Percentiles rank a stretch among this genome's conserved stretches.
Evolutionary conservation across 2,797 vertebrate genomes (phyloP).

Genomic region (Synanceia verrucosa): DNA sequence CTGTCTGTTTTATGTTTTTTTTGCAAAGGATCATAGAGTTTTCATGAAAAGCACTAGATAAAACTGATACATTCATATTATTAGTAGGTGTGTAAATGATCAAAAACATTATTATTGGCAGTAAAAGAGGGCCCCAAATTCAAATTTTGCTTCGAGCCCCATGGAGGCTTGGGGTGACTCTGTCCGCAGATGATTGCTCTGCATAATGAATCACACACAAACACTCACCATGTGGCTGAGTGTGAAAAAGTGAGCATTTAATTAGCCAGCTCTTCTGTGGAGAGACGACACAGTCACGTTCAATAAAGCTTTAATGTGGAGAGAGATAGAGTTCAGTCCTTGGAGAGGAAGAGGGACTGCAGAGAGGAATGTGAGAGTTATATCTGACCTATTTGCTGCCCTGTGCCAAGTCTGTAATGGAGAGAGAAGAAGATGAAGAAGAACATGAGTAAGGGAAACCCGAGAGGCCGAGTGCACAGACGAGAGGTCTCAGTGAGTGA

Average conservation of each 20-base stretch:
- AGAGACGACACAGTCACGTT: conserved; percentile 6
- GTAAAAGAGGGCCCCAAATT: no score
- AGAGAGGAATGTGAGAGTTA: conserved; percentile 68
- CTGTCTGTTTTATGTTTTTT: no score
- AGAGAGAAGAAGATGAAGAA: conserved; percentile 47
- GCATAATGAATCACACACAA: background rate
- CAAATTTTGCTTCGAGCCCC: no score
- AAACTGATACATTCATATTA: no score
- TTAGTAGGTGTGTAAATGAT: no score
- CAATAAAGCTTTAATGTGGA: conserved; percentile 18
- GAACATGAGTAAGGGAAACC: conserved; percentile 60
- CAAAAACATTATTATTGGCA: no score
- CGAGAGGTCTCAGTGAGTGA: conserved; percentile 21
- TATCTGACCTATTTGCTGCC: conserved; percentile 72
- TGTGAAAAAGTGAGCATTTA: conserved; percentile 32
- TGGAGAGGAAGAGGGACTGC: conserved; percentile 53
- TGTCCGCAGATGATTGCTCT: background rate
- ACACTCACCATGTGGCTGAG: background rate
- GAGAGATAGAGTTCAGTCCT: conserved; percentile 47
- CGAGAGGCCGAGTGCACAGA: conserved; percentile 34
- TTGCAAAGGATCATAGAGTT: no score
- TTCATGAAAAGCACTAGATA: no score
- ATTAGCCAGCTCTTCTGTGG: conserved; percentile 49
- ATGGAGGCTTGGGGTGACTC: no score
- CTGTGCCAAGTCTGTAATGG: conserved; percentile 66